These are phyloP conservation scores for Amazona vittata DNA, from an alignment of 2,113 vertebrate genomes.

Conservation along the genomic window DNA sequence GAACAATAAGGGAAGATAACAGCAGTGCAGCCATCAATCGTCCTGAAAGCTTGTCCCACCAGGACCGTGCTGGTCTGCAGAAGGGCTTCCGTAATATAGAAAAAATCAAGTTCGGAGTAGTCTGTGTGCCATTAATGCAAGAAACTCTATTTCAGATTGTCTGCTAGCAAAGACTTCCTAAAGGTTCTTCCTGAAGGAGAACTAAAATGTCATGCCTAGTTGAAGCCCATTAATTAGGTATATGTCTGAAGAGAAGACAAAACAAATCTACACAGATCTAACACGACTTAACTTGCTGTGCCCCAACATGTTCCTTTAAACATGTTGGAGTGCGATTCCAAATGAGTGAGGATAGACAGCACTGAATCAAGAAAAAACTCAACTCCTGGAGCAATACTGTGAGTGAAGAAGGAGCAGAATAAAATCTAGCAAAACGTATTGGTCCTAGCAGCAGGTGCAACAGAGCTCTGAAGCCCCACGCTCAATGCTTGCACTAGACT, in stretches of 20 bases:
- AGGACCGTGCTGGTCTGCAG: neutral
- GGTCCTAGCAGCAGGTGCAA: neutral
- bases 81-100: neutral
- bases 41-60: neutral
- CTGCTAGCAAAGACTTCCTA: neutral
- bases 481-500: neutral
- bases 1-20: neutral
- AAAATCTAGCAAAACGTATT: neutral
- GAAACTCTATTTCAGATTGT: neutral
- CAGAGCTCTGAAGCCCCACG: accelerated
- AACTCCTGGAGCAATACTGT: neutral
- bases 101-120: neutral
- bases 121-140: neutral
- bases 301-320: neutral
- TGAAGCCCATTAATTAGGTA: neutral
- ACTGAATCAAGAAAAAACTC: neutral
- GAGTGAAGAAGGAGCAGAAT: neutral
- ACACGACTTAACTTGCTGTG: neutral
- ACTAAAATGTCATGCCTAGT: neutral
- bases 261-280: neutral
- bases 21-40: neutral
- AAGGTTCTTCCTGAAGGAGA: neutral
- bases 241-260: neutral
- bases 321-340: neutral
- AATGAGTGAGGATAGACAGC: neutral